Conservation (phyloP, 2,888 invertebrate species). For the Cyclophora punctaria region DNA sequence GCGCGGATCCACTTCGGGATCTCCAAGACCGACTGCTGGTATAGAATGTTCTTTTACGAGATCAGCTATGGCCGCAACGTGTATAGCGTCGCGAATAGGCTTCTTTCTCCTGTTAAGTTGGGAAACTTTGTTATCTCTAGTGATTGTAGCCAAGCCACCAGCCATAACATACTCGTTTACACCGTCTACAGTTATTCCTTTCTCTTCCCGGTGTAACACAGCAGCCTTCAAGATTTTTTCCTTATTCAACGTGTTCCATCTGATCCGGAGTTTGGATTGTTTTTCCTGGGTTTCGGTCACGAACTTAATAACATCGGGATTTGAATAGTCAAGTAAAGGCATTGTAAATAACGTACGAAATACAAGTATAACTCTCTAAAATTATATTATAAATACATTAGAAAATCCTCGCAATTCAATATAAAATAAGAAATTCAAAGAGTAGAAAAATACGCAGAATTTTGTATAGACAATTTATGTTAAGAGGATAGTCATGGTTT, state of each 20-base stretch:
- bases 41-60: conserved; percentile 35
- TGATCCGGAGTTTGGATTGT: conserved; percentile 34
- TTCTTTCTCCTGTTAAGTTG: conserved; percentile 22
- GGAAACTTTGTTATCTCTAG: conserved; percentile 26
- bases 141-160: conserved; percentile 28
- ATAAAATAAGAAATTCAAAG: too few relatives aligned
- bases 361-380: too few relatives aligned
- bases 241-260: conserved; percentile 31
- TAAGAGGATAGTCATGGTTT: too few relatives aligned
- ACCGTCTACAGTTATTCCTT: conserved; percentile 28
- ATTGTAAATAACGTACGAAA: conserved; percentile 16
- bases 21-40: conserved; percentile 34
- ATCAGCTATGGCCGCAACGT: conserved; percentile 22
- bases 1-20: conserved; percentile 33
- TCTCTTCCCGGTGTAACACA: conserved; percentile 28
- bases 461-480: too few relatives aligned
- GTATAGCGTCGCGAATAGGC: conserved; percentile 26
- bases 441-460: too few relatives aligned
- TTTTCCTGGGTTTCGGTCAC: conserved; percentile 41
- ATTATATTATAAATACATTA: too few relatives aligned
- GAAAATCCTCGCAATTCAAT: too few relatives aligned
- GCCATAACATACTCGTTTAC: conserved; percentile 26
- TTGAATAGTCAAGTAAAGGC: conserved; percentile 37
- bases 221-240: conserved; percentile 31
- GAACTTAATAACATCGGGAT: conserved; percentile 38